Conservation (phyloP, 2,797 vertebrate genomes). For the Chiroxiphia lanceolata region DNA sequence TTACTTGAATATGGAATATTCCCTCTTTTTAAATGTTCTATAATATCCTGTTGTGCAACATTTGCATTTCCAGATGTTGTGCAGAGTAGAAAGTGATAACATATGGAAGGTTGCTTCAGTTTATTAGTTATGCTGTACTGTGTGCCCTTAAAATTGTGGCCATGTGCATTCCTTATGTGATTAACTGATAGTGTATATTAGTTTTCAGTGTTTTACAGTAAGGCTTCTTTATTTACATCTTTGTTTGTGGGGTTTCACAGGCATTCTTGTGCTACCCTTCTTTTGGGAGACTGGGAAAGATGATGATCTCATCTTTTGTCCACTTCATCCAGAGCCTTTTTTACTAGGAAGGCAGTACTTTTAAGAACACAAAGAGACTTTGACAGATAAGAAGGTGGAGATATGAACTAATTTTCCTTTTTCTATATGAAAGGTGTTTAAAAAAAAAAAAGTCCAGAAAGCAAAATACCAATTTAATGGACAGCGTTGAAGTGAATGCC, state of each 20-base stretch:
- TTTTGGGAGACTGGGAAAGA: neutral
- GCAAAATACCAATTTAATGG: neutral
- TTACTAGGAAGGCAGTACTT: neutral
- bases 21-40: neutral
- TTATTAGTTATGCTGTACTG: conserved; percentile 4
- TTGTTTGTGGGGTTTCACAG: conserved; percentile 33
- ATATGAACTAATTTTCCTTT: neutral
- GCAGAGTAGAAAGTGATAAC: conserved; percentile 54
- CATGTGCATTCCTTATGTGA: conserved; percentile 33
- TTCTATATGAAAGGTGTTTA: neutral
- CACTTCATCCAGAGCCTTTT: neutral
- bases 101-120: conserved; percentile 36
- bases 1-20: neutral
- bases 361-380: neutral
- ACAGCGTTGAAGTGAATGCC: neutral
- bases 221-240: neutral
- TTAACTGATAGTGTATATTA: conserved; percentile 7
- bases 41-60: neutral
- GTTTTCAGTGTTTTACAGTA: conserved; percentile 24
- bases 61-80: conserved; percentile 64
- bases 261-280: neutral
- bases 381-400: neutral
- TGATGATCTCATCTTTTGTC: neutral
- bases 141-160: conserved; percentile 16
- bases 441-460: neutral